Percentiles rank a stretch among this genome's conserved stretches.
These are phyloP conservation scores for Luscinia megarhynchos DNA, from an alignment of 2,797 vertebrate genomes.

Conservation along the genomic window DNA sequence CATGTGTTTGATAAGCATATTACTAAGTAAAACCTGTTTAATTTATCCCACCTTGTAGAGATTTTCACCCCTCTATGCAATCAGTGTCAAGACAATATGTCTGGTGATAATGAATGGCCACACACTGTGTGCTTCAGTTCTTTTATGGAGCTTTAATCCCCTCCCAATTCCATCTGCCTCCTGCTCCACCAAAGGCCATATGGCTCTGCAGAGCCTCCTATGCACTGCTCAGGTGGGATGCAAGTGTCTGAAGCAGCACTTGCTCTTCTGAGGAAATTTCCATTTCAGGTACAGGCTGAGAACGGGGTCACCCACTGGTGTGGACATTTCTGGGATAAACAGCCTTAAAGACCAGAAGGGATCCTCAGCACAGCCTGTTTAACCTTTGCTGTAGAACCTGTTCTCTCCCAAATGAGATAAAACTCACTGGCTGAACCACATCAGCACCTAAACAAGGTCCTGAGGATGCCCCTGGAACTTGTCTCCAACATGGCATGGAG, in stretches of 20 bases:
- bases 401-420: background rate
- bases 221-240: background rate
- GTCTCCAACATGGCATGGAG: background rate
- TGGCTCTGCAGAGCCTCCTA: slow-evolving; percentile 6
- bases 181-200: background rate
- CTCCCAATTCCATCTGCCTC: background rate
- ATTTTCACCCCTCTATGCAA: background rate
- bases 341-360: background rate
- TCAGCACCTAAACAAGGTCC: background rate
- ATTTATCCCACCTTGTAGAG: background rate
- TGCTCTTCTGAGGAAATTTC: background rate
- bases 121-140: background rate
- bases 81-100: background rate
- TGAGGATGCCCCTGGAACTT: background rate
- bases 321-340: background rate
- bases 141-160: slow-evolving; percentile 24
- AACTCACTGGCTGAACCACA: background rate
- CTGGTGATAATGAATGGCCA: slow-evolving; percentile 16
- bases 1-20: background rate
- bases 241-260: background rate
- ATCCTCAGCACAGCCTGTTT: background rate
- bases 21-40: background rate
- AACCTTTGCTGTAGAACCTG: background rate
- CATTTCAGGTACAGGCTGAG: background rate
- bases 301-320: rapidly evolving